Evolutionary conservation across 2,113 vertebrate genomes (phyloP).

Genomic region (Mixornis gularis): DNA sequence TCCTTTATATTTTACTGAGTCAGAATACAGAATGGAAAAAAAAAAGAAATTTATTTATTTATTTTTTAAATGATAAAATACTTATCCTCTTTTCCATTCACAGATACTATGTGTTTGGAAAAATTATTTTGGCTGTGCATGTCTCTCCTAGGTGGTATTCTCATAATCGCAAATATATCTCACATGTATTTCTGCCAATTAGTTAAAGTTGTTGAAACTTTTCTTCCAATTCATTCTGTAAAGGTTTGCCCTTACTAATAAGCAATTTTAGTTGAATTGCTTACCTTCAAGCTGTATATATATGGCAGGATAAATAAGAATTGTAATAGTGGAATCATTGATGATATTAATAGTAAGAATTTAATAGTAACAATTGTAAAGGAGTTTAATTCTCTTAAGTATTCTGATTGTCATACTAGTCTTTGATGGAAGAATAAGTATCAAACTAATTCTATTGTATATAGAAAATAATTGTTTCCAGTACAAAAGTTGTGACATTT

Average conservation of each 20-base stretch:
- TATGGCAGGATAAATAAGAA: not conserved
- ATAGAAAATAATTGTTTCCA: not conserved
- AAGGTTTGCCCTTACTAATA: not conserved
- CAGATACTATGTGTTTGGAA: not conserved
- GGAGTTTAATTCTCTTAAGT: not conserved
- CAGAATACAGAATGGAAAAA: not conserved
- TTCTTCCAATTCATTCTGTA: not conserved
- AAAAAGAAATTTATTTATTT: not conserved
- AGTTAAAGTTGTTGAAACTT: not conserved
- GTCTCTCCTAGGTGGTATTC: not conserved
- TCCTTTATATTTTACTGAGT: not conserved
- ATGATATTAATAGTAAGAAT: not conserved
- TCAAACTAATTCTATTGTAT: not conserved
- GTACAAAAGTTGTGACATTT: not conserved
- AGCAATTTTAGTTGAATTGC: not conserved
- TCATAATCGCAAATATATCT: not conserved
- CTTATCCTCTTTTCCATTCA: not conserved
- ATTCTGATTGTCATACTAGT: not conserved
- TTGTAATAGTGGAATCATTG: not conserved
- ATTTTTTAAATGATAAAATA: not conserved
- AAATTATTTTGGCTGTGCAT: rapidly evolving
- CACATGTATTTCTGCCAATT: not conserved
- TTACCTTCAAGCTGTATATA: not conserved
- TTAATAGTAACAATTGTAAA: not conserved
- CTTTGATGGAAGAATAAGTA: not conserved